phyloP scores from a whole-genome alignment of 2,113 vertebrate genomes.

The Salminus brasiliensis region DNA sequence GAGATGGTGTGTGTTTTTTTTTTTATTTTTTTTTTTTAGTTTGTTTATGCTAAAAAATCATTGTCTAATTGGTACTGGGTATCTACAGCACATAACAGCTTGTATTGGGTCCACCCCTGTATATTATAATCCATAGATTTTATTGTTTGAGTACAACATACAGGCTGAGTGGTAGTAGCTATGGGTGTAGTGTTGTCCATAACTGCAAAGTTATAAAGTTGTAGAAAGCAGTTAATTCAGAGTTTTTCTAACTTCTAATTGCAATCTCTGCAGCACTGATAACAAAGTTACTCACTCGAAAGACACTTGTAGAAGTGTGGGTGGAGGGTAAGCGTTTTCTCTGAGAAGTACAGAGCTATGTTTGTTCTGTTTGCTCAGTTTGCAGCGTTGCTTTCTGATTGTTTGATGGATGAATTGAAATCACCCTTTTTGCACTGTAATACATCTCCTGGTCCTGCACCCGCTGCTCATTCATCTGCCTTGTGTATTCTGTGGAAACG shows the following conservation, averaged over 20 bases:
- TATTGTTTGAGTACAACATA: too few relatives aligned
- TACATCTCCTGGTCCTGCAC: background rate
- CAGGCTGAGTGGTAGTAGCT: background rate
- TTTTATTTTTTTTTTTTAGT: too few relatives aligned
- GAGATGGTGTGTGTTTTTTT: too few relatives aligned
- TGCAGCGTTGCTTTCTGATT: background rate
- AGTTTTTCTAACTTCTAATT: background rate
- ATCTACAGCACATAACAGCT: background rate
- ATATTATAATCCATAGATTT: too few relatives aligned
- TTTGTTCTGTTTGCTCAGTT: background rate
- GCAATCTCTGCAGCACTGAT: background rate
- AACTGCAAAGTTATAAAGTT: background rate
- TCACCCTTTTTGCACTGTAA: constrained; percentile 4
- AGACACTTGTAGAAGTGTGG: background rate
- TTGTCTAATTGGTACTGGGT: background rate
- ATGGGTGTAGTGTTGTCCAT: background rate
- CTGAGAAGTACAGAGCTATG: background rate
- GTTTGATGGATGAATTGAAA: background rate
- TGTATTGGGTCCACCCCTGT: background rate
- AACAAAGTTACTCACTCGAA: background rate
- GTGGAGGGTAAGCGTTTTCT: background rate
- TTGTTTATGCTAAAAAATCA: too few relatives aligned
- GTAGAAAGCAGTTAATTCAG: background rate
- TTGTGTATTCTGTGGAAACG: background rate
- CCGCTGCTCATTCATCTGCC: constrained; percentile 10